A percentile compares a stretch with the other conserved stretches of the same genome.
Evolutionary conservation across 1,140 invertebrate genomes (phyloP).

Genomic region (Penaeus japonicus): DNA sequence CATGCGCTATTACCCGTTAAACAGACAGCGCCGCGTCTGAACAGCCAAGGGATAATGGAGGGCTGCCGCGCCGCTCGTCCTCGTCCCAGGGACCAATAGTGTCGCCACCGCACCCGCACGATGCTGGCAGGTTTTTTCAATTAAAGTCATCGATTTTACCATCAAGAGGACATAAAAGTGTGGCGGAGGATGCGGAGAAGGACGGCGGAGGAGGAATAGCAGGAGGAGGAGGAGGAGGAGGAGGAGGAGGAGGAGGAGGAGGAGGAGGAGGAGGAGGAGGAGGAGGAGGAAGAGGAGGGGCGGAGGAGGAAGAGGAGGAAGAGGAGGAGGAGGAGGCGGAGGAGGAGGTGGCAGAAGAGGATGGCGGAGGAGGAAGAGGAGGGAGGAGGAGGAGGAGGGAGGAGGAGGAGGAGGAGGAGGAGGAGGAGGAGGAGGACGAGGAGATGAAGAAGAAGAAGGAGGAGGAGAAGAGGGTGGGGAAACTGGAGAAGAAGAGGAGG

Average conservation of each 20-base stretch:
- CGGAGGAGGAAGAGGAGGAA: too few species aligned
- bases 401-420: too few species aligned
- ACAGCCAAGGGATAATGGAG: too few species aligned
- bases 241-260: background rate
- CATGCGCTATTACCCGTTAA: too few species aligned
- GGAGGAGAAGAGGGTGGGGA: background rate
- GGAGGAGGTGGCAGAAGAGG: background rate
- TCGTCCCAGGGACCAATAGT: background rate
- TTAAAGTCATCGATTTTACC: constrained; percentile 52
- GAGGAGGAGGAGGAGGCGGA: background rate
- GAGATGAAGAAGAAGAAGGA: background rate
- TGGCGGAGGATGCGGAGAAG: constrained; percentile 27
- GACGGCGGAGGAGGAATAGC: background rate
- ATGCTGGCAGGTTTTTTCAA: constrained; percentile 49
- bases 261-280: background rate
- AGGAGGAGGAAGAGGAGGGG: background rate
- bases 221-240: background rate
- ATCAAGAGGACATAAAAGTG: constrained; percentile 45
- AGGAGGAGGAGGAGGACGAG: background rate
- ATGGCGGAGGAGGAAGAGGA: background rate
- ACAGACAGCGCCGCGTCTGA: too few species aligned
- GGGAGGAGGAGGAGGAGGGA: background rate
- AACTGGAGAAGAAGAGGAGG: background rate
- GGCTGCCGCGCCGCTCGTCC: background rate
- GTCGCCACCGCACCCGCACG: constrained; percentile 23